These are phyloP conservation scores for Myocastor coypus DNA, from an alignment of 2,113 vertebrate species.

Conservation along the genomic window DNA sequence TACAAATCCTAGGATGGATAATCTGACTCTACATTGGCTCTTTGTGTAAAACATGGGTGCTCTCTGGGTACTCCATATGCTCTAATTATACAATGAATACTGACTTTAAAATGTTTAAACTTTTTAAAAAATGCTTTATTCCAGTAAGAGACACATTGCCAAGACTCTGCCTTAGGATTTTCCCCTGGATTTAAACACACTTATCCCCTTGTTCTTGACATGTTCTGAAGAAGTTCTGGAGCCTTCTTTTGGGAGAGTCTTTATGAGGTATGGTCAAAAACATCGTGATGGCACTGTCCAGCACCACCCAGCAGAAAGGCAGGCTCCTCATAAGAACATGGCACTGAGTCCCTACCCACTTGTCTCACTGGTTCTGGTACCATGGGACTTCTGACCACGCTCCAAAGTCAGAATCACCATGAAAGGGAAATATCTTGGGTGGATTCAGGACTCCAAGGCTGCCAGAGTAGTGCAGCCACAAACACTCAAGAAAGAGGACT, in stretches of 20 bases:
- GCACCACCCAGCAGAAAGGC: neutral
- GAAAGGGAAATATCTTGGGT: neutral
- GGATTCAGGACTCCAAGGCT: neutral
- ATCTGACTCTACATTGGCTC: neutral
- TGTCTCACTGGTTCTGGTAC: neutral
- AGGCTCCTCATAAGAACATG: neutral
- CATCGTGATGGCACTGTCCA: too few relatives aligned
- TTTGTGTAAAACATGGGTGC: neutral
- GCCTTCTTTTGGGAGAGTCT: neutral
- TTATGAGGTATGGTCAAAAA: neutral
- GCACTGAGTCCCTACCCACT: too few relatives aligned
- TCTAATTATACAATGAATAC: neutral
- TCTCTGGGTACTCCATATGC: neutral
- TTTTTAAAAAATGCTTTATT: neutral
- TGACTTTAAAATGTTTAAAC: neutral
- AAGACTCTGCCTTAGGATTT: neutral
- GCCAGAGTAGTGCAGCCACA: neutral
- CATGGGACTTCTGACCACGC: neutral
- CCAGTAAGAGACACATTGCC: neutral
- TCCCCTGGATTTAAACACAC: neutral
- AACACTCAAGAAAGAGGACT: neutral
- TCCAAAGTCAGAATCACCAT: neutral
- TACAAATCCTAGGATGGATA: constrained; percentile 15
- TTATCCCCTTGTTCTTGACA: neutral
- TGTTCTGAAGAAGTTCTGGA: neutral